A percentile compares a stretch with the other conserved stretches of the same genome.
phyloP scores from a whole-genome alignment of 2,113 vertebrate genomes.

The Pitta sordida region DNA sequence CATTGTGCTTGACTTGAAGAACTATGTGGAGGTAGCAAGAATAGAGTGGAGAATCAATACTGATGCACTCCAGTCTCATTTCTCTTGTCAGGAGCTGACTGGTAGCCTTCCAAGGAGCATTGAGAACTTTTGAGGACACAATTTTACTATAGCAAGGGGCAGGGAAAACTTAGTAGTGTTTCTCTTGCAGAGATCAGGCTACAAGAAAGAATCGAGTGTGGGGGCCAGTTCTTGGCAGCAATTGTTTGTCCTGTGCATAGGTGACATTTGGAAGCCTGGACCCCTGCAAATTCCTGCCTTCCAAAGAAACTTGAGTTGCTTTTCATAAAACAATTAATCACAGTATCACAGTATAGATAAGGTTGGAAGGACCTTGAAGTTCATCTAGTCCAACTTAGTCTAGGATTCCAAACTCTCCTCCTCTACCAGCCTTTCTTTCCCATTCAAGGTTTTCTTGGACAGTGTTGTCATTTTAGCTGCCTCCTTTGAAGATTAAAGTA shows the following conservation, averaged over 20 bases:
- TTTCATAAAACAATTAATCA: not conserved
- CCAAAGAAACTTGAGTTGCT: not conserved
- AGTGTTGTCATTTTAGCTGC: not conserved
- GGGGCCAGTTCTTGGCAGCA: not conserved
- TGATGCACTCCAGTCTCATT: not conserved
- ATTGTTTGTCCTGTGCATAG: not conserved
- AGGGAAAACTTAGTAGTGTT: not conserved
- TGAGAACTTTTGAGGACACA: not conserved
- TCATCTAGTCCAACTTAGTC: too few species aligned
- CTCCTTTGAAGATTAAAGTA: not conserved
- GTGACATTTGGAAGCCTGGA: not conserved
- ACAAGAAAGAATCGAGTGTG: not conserved
- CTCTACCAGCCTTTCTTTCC: not conserved
- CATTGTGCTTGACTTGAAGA: not conserved
- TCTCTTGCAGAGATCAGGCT: not conserved
- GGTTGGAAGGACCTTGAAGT: too few species aligned
- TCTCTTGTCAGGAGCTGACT: not conserved
- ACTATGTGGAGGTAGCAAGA: not conserved
- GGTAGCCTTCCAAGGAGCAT: not conserved
- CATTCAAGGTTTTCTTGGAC: not conserved
- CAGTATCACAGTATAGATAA: too few species aligned
- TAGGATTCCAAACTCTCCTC: not conserved
- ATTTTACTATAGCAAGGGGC: not conserved
- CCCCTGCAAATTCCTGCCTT: not conserved
- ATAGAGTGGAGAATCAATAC: not conserved